phyloP scores from a whole-genome alignment of 2,888 invertebrate genomes.

The Thalpophila matura region DNA sequence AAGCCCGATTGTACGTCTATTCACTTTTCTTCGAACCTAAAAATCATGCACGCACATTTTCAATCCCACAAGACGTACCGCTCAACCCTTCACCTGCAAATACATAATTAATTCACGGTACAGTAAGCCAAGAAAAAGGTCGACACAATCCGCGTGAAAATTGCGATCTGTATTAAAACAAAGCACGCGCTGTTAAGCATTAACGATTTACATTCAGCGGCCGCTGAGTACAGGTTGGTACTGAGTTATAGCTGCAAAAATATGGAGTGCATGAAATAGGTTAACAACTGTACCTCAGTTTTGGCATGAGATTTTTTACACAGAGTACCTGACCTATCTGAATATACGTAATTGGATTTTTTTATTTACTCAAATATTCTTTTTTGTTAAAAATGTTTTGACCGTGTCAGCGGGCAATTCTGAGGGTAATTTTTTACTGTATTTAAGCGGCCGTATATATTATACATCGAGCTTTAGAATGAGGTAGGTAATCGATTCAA shows the following conservation, averaged over 20 bases:
- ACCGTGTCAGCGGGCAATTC: not conserved
- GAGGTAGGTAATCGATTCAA: too few relatives aligned
- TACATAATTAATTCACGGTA: conserved; percentile 47
- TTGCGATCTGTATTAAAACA: conserved; percentile 16
- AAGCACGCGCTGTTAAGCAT: conserved; percentile 35
- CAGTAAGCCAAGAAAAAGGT: conserved; percentile 36
- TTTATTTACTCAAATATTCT: conserved; percentile 3
- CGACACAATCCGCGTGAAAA: conserved; percentile 15
- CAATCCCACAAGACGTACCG: conserved; percentile 20
- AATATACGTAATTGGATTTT: conserved; percentile 41
- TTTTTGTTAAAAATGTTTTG: conserved; percentile 8
- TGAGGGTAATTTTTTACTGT: not conserved
- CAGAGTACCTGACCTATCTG: conserved; percentile 46
- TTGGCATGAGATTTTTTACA: conserved; percentile 45
- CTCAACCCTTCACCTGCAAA: conserved; percentile 31
- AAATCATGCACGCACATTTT: conserved; percentile 29
- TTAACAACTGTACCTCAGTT: conserved; percentile 57
- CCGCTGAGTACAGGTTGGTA: conserved; percentile 3
- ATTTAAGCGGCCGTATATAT: too few relatives aligned
- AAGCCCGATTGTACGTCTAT: not conserved
- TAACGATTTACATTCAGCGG: conserved; percentile 49
- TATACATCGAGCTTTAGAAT: too few relatives aligned
- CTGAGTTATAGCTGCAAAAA: conserved; percentile 49
- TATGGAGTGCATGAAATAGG: conserved; percentile 57
- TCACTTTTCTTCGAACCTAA: conserved; percentile 3